Evolutionary conservation across 2,113 vertebrate species (phyloP).

Genomic region (Pachypanchax playfairii): DNA sequence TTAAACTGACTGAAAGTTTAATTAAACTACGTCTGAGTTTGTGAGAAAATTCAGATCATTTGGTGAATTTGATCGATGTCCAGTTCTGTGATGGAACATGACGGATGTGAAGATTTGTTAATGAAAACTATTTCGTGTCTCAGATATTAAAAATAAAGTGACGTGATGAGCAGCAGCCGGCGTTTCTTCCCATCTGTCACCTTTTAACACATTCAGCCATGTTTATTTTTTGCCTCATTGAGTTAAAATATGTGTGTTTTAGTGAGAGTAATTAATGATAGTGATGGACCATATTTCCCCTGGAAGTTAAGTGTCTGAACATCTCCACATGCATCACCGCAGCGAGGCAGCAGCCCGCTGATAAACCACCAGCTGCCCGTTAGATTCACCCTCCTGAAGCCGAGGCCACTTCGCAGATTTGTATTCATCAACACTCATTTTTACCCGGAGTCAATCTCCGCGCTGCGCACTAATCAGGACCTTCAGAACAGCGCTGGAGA

Average conservation of each 20-base stretch:
- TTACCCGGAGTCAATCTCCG: constrained; percentile 48
- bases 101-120: too few species aligned
- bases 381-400: constrained; percentile 39
- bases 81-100: too few species aligned
- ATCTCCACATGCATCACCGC: constrained; percentile 32
- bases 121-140: too few species aligned
- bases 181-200: too few species aligned
- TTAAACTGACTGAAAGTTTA: too few species aligned
- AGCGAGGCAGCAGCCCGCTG: constrained; percentile 10
- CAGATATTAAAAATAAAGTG: too few species aligned
- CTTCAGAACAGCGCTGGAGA: constrained; percentile 53
- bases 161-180: too few species aligned
- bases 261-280: background rate
- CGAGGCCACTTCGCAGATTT: constrained; percentile 42
- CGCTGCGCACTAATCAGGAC: constrained; percentile 55
- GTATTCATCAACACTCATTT: constrained; percentile 57
- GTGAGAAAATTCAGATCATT: too few species aligned
- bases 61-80: too few species aligned
- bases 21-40: too few species aligned
- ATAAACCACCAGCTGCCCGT: constrained; percentile 48
- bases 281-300: constrained; percentile 7
- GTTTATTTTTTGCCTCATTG: background rate
- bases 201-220: background rate
- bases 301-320: constrained; percentile 16
- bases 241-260: background rate